These are phyloP conservation scores for Lethocerus indicus DNA, from an alignment of 1,140 invertebrate species.

Conservation along the genomic window DNA sequence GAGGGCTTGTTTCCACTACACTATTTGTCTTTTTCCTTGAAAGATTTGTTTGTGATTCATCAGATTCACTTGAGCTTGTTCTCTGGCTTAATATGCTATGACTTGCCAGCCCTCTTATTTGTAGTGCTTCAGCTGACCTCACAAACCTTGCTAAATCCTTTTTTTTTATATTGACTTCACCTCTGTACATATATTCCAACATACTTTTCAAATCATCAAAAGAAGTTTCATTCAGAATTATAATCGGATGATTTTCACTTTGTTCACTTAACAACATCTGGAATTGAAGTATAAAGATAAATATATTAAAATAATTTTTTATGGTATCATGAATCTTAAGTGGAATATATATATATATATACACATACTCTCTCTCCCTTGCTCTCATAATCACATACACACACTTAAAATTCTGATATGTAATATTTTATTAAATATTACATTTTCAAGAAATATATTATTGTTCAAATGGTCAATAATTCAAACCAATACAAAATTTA, in stretches of 20 bases:
- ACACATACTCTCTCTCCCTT: not conserved
- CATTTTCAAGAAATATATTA: too few species aligned
- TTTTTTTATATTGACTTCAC: not conserved
- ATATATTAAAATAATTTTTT: not conserved
- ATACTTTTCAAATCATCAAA: not conserved
- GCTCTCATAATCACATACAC: not conserved
- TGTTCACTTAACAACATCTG: not conserved
- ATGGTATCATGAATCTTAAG: not conserved
- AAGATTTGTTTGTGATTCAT: too few species aligned
- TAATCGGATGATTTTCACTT: not conserved
- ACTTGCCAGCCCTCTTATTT: too few species aligned
- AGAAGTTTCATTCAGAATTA: not conserved
- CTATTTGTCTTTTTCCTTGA: too few species aligned
- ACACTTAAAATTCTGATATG: not conserved
- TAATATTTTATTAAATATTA: not conserved
- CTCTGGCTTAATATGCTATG: too few species aligned
- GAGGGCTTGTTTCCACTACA: too few species aligned
- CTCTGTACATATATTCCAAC: not conserved
- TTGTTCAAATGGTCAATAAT: too few species aligned
- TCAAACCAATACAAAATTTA: not conserved
- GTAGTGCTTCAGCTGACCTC: too few species aligned
- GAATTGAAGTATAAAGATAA: not conserved
- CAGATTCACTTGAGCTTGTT: too few species aligned
- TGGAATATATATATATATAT: not conserved
- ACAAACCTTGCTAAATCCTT: not conserved